phyloP scores from a whole-genome alignment of 2,888 invertebrate species.

The Chrysopilus asiliformis region DNA sequence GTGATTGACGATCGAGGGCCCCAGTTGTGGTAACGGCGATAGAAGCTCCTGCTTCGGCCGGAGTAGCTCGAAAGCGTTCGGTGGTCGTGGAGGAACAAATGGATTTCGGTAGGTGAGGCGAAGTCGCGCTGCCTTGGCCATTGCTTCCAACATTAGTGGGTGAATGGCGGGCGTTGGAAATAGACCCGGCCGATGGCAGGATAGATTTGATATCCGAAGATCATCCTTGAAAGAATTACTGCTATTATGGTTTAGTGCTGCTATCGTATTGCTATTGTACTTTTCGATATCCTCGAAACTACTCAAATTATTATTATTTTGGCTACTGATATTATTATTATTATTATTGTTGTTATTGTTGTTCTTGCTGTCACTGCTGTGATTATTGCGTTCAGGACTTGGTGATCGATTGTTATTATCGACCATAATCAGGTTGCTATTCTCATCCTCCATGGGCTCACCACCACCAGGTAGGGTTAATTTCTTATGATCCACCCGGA shows the following conservation, averaged over 20 bases:
- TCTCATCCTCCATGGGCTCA: conserved; percentile 54
- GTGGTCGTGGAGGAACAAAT: conserved; percentile 37
- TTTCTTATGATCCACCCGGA: conserved; percentile 76
- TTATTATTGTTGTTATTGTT: conserved; percentile 15
- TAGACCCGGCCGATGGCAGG: conserved; percentile 35
- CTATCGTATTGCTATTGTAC: conserved; percentile 4
- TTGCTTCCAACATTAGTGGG: conserved; percentile 57
- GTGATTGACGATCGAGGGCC: conserved; percentile 13
- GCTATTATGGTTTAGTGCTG: conserved; percentile 1
- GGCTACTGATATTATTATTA: conserved; percentile 14
- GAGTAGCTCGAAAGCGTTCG: conserved; percentile 48
- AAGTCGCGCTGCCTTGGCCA: conserved; percentile 47
- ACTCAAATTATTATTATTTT: conserved; percentile 11
- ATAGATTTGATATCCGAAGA: conserved; percentile 30
- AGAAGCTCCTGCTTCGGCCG: conserved; percentile 37
- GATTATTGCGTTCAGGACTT: conserved; percentile 21
- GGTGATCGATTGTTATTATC: conserved; percentile 15
- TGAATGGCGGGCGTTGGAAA: conserved; percentile 43
- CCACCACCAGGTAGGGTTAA: conserved; percentile 36
- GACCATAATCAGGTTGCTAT: conserved; percentile 61
- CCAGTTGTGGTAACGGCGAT: conserved; percentile 15
- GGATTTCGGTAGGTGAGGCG: conserved; percentile 45
- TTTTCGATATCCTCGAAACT: conserved; percentile 14
- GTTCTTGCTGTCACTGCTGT: conserved; percentile 20
- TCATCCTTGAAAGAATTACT: conserved; percentile 20